These are phyloP conservation scores for Rhineura floridana DNA, from an alignment of 2,113 vertebrate genomes.

Conservation along the genomic window DNA sequence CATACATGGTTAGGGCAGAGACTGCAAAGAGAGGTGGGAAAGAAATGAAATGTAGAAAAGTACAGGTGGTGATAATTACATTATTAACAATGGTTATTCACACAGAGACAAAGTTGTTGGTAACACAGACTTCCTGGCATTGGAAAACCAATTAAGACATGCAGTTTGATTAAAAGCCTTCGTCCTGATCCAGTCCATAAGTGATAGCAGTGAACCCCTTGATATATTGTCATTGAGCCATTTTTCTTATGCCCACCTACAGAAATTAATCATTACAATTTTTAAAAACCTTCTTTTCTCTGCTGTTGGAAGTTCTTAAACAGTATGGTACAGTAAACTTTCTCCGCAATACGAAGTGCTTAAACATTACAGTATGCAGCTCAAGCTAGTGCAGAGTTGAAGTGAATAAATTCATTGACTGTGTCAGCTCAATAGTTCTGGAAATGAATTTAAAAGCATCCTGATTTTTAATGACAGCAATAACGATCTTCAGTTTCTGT, in stretches of 20 bases:
- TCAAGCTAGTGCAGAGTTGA: background rate
- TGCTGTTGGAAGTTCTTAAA: background rate
- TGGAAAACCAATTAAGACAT: no score
- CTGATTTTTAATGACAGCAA: conserved; percentile 3
- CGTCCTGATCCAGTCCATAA: no score
- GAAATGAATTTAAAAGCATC: conserved; percentile 2
- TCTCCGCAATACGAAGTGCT: background rate
- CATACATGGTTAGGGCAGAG: no score
- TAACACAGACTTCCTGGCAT: no score
- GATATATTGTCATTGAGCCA: no score
- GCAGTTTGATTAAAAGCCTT: no score
- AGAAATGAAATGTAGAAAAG: no score
- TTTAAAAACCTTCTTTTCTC: background rate
- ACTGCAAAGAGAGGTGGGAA: no score
- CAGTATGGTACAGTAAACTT: background rate
- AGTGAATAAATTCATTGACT: background rate
- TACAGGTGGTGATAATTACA: no score
- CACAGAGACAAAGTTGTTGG: no score
- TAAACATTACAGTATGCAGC: background rate
- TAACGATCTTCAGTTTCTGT: conserved; percentile 1
- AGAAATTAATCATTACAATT: background rate
- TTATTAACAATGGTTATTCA: no score
- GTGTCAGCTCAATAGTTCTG: background rate
- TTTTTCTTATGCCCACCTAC: background rate
- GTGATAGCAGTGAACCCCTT: no score